Evolutionary conservation across 2,888 invertebrate genomes (phyloP).

Genomic region (Sesia bembeciformis): DNA sequence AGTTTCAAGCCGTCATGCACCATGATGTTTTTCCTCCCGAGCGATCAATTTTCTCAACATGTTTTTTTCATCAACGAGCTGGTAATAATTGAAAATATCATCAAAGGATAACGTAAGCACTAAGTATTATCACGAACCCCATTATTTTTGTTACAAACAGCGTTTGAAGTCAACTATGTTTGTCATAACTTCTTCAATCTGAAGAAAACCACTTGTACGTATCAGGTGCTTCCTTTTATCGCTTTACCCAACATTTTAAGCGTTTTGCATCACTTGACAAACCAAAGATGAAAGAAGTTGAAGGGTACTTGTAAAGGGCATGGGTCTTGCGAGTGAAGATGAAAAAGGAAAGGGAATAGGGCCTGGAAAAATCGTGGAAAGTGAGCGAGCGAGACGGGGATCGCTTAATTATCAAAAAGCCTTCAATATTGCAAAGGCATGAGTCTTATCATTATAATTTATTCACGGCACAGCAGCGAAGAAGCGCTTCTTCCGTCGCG

Average conservation of each 20-base stretch:
- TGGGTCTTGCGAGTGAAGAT: constrained; percentile 27
- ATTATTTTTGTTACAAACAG: too few relatives aligned
- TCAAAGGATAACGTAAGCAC: too few relatives aligned
- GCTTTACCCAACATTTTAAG: constrained; percentile 13
- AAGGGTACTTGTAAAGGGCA: constrained; percentile 39
- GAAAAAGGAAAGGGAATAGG: constrained; percentile 32
- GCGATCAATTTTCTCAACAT: too few relatives aligned
- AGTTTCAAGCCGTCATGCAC: too few relatives aligned
- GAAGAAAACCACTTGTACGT: not conserved
- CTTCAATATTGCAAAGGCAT: constrained; percentile 64
- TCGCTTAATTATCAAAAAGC: constrained; percentile 64
- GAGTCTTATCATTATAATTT: constrained; percentile 68
- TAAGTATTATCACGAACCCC: too few relatives aligned
- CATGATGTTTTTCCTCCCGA: too few relatives aligned
- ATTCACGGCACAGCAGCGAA: constrained; percentile 54
- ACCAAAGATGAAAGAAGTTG: constrained; percentile 54
- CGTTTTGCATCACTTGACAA: constrained; percentile 32
- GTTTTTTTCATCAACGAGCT: too few relatives aligned
- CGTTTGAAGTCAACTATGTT: too few relatives aligned
- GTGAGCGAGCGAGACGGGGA: constrained; percentile 25
- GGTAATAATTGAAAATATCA: too few relatives aligned
- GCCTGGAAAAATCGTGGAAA: constrained; percentile 43
- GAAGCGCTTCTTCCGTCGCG: constrained; percentile 16
- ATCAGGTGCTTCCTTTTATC: constrained; percentile 14
- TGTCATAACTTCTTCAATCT: not conserved